These are phyloP conservation scores for Peromyscus attwateri DNA, from an alignment of 2,797 vertebrate species.

Conservation along the genomic window DNA sequence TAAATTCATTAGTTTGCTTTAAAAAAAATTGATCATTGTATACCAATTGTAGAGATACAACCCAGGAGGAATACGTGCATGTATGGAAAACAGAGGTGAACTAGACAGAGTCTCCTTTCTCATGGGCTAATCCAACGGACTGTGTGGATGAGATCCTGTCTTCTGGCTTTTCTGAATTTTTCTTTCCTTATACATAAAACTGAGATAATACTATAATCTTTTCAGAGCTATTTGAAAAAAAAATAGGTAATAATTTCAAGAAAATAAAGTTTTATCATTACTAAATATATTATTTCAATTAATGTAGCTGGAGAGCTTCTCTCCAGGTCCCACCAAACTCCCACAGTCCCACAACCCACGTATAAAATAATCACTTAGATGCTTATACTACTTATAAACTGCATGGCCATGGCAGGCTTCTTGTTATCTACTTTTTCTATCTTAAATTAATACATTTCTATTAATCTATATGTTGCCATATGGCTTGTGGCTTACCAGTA, in stretches of 20 bases:
- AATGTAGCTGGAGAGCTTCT: no score
- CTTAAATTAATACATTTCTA: no score
- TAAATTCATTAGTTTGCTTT: background rate
- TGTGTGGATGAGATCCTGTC: background rate
- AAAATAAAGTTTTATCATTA: conserved; percentile 14
- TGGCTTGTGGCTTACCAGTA: no score
- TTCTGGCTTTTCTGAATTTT: background rate
- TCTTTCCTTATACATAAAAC: background rate
- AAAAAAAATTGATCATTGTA: background rate
- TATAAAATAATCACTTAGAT: no score
- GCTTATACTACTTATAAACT: no score
- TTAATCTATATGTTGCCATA: no score
- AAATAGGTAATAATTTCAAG: background rate
- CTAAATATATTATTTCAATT: background rate
- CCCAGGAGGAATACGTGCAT: background rate
- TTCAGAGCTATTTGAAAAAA: conserved; percentile 29
- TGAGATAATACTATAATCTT: background rate
- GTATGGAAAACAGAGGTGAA: background rate
- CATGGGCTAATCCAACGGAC: background rate
- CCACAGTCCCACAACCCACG: no score
- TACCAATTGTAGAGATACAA: background rate
- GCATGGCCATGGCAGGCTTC: no score
- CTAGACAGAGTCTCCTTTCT: background rate
- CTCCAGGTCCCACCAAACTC: no score
- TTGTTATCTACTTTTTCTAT: no score